Percentiles rank a stretch among this genome's conserved stretches.
These are phyloP conservation scores for Lasioglossum vierecki DNA, from an alignment of 2,888 invertebrate species.

Conservation along the genomic window DNA sequence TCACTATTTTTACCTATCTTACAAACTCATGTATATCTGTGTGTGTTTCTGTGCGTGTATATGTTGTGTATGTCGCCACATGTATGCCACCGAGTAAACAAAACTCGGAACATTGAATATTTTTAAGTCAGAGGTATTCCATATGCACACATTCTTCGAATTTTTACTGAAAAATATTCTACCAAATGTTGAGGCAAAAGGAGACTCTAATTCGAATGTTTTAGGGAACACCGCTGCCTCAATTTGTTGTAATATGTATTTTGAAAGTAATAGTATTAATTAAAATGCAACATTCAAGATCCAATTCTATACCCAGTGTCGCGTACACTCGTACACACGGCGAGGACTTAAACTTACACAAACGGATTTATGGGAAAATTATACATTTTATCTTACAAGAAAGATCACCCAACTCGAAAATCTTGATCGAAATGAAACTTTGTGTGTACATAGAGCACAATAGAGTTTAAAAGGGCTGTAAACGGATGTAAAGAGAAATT, in stretches of 20 bases:
- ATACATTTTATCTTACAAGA: conserved; percentile 1
- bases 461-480: background rate
- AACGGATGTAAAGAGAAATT: background rate
- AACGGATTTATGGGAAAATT: conserved; percentile 4
- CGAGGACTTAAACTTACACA: conserved; percentile 15
- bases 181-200: background rate
- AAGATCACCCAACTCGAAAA: conserved; percentile 1
- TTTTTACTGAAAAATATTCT: background rate
- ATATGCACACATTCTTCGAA: background rate
- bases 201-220: background rate
- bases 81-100: conserved; percentile 29
- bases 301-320: conserved; percentile 14
- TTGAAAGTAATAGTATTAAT: conserved; percentile 34
- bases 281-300: conserved; percentile 42
- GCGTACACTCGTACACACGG: conserved; percentile 38
- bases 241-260: conserved; percentile 12
- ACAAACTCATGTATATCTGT: conserved; percentile 35
- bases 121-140: conserved; percentile 36
- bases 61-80: background rate
- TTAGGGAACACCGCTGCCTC: conserved; percentile 18
- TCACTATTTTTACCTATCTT: conserved; percentile 23
- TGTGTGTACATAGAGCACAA: background rate
- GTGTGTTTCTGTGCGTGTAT: background rate
- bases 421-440: conserved; percentile 11
- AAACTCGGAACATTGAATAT: conserved; percentile 26